Evolutionary conservation across 2,888 invertebrate species (phyloP).

Genomic region (Drosophila buzzatii): DNA sequence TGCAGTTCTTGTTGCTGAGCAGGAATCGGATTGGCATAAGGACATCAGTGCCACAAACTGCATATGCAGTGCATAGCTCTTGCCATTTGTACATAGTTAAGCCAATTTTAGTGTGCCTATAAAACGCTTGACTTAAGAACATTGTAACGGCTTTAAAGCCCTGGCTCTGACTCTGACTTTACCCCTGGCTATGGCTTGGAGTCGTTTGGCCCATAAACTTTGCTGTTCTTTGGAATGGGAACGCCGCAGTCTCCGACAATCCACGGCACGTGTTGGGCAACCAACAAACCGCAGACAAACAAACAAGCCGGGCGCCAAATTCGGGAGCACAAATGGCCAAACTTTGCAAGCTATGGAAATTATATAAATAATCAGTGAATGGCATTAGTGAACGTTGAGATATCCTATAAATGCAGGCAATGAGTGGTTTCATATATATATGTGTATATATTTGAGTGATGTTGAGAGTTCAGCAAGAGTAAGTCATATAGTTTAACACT

Average conservation of each 20-base stretch:
- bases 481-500: too few relatives aligned
- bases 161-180: neutral
- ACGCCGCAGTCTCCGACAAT: slow-evolving; percentile 49
- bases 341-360: slow-evolving; percentile 51
- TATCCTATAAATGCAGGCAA: slow-evolving; percentile 14
- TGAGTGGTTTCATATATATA: too few relatives aligned
- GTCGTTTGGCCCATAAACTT: slow-evolving; percentile 21
- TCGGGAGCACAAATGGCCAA: slow-evolving; percentile 20
- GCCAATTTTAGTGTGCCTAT: slow-evolving; percentile 52
- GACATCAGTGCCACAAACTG: slow-evolving; percentile 3
- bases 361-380: slow-evolving; percentile 19
- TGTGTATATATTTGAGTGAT: too few relatives aligned
- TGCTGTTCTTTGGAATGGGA: neutral
- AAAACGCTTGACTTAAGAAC: slow-evolving; percentile 53
- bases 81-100: slow-evolving; percentile 28
- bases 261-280: slow-evolving; percentile 60
- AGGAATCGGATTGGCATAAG: slow-evolving; percentile 31
- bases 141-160: slow-evolving; percentile 22
- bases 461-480: neutral
- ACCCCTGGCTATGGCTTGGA: neutral
- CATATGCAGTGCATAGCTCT: slow-evolving; percentile 13
- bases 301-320: slow-evolving; percentile 12
- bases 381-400: neutral
- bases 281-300: slow-evolving; percentile 23
- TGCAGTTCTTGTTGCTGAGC: slow-evolving; percentile 10